Evolutionary conservation across 2,113 vertebrate genomes (phyloP).

Genomic region (Puma concolor): DNA sequence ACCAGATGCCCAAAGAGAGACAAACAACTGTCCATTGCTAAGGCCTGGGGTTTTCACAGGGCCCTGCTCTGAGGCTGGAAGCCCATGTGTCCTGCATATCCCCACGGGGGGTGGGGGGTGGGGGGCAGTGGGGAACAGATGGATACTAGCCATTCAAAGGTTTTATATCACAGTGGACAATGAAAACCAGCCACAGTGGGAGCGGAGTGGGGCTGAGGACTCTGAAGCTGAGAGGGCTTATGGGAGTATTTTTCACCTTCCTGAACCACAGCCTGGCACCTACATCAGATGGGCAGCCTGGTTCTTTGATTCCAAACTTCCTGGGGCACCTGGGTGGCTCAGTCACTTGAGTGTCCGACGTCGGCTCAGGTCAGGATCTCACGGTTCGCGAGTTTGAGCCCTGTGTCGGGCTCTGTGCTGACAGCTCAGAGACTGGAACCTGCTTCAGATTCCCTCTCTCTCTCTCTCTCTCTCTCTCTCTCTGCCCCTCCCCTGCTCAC

Average conservation of each 20-base stretch:
- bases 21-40: not conserved
- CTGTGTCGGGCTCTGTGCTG: no score
- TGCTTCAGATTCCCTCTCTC: no score
- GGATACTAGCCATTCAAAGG: not conserved
- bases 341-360: no score
- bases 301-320: not conserved
- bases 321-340: no score
- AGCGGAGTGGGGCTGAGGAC: not conserved
- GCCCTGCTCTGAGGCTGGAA: not conserved
- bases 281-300: not conserved
- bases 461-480: no score
- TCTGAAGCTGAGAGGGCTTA: not conserved
- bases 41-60: not conserved
- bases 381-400: no score
- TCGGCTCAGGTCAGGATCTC: no score
- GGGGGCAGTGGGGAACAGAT: rapidly evolving
- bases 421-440: no score
- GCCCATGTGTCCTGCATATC: not conserved
- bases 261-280: not conserved
- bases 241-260: not conserved
- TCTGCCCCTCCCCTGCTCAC: no score
- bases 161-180: not conserved
- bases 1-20: conserved; percentile 19
- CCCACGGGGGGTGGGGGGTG: not conserved
- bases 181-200: not conserved